Conservation (phyloP, 37 sponge, comb jelly and placozoan genomes). For the Haliclona indistincta region DNA sequence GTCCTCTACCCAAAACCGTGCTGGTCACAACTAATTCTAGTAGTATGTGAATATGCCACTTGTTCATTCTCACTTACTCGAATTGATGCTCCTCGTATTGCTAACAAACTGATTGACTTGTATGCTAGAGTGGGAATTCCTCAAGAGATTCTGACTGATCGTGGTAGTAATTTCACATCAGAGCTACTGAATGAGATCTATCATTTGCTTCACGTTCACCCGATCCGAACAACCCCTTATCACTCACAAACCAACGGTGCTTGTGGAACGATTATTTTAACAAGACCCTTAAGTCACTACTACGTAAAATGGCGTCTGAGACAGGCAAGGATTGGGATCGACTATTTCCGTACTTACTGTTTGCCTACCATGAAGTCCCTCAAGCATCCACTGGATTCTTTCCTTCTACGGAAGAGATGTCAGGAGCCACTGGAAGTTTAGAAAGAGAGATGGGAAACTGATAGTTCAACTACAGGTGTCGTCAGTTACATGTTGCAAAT, state of each 20-base stretch:
- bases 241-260: conserved; percentile 57
- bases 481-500: conserved; percentile 15
- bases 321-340: conserved; percentile 2
- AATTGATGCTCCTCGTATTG: conserved; percentile 41
- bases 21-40: conserved; percentile 12
- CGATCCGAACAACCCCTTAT: conserved; percentile 41
- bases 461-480: neutral
- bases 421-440: conserved; percentile 34
- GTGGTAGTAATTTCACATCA: conserved; percentile 41
- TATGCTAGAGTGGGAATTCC: conserved; percentile 38
- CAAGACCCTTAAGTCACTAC: conserved; percentile 30
- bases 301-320: neutral
- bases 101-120: conserved; percentile 28
- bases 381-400: conserved; percentile 48
- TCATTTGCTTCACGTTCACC: conserved; percentile 10
- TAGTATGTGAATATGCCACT: conserved; percentile 39
- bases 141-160: conserved; percentile 40
- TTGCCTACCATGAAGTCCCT: conserved; percentile 44
- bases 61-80: conserved; percentile 26
- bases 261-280: conserved; percentile 39
- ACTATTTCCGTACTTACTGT: conserved; percentile 22
- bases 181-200: conserved; percentile 42
- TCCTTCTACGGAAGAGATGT: too few relatives aligned
- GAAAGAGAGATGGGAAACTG: conserved; percentile 14
- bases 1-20: conserved; percentile 3